Evolutionary conservation across 2,797 vertebrate species (phyloP).

Genomic region (Prunella strophiata): DNA sequence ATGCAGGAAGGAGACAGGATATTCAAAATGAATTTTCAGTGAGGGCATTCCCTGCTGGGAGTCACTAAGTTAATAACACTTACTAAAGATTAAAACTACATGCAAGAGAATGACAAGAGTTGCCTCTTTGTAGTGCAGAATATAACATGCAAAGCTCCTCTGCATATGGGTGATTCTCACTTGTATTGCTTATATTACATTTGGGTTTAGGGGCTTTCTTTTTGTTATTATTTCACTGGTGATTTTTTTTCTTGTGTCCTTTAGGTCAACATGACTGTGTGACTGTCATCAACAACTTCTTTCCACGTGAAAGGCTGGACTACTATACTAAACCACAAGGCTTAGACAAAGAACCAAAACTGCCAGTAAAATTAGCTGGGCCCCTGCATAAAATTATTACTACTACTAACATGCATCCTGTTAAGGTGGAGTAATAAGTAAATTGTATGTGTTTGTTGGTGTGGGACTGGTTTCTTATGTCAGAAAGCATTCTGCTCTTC

Average conservation of each 20-base stretch:
- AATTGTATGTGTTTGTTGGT: neutral
- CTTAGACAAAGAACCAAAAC: conserved; percentile 92
- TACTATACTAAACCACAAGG: conserved; percentile 96
- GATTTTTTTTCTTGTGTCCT: neutral
- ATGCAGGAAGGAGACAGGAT: neutral
- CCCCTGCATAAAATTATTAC: conserved; percentile 97
- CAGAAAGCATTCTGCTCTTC: neutral
- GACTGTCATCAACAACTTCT: conserved; percentile 98
- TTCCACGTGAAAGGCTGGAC: conserved; percentile 92
- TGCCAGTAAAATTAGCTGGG: conserved; percentile 90
- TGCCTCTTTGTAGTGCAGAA: neutral
- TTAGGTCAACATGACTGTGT: conserved; percentile 97
- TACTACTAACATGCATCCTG: conserved; percentile 94
- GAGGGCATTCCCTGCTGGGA: neutral
- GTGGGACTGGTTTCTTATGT: neutral
- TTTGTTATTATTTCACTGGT: neutral
- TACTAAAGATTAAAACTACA: neutral
- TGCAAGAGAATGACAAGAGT: neutral
- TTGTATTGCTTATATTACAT: neutral
- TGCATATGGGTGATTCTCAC: neutral
- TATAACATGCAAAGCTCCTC: neutral
- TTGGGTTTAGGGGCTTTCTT: neutral
- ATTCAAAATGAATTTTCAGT: neutral
- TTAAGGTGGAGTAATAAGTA: conserved; percentile 83
- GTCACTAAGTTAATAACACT: neutral